Percentiles rank a stretch among this genome's conserved stretches.
Evolutionary conservation across 2,888 invertebrate genomes (phyloP).

Genomic region (Napeogenes sylphis): DNA sequence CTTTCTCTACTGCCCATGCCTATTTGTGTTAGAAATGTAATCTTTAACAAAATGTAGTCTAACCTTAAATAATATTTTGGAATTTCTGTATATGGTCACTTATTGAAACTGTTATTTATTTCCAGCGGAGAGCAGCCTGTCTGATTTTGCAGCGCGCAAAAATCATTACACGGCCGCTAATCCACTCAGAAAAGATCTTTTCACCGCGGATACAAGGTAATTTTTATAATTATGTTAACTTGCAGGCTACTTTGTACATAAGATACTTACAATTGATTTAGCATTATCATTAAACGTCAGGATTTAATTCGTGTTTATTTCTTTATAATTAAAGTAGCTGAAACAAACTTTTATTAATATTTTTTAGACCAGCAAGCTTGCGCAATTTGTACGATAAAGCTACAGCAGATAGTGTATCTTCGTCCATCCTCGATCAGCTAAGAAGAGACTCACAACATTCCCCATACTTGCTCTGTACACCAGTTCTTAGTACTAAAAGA

Average conservation of each 20-base stretch:
- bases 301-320: neutral
- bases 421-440: slow-evolving; percentile 81
- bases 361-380: slow-evolving; percentile 83
- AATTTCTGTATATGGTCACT: no score
- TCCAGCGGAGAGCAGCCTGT: slow-evolving; percentile 95
- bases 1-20: no score
- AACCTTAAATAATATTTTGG: neutral
- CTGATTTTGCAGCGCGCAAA: slow-evolving; percentile 88
- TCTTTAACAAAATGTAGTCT: neutral
- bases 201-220: slow-evolving; percentile 83
- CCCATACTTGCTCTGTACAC: slow-evolving; percentile 87
- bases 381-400: slow-evolving; percentile 88
- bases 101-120: slow-evolving; percentile 45
- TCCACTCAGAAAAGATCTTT: slow-evolving; percentile 84
- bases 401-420: slow-evolving; percentile 81
- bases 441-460: slow-evolving; percentile 80
- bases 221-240: slow-evolving; percentile 3
- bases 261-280: neutral
- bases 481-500: slow-evolving; percentile 85
- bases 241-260: neutral
- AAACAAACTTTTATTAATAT: slow-evolving; percentile 6
- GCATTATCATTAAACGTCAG: no score
- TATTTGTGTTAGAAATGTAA: no score
- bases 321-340: slow-evolving; percentile 10
- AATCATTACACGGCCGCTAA: slow-evolving; percentile 85